A percentile compares a stretch with the other conserved stretches of the same genome.
phyloP scores from a whole-genome alignment of 2,113 vertebrate species.

The Ageneiosus marmoratus region DNA sequence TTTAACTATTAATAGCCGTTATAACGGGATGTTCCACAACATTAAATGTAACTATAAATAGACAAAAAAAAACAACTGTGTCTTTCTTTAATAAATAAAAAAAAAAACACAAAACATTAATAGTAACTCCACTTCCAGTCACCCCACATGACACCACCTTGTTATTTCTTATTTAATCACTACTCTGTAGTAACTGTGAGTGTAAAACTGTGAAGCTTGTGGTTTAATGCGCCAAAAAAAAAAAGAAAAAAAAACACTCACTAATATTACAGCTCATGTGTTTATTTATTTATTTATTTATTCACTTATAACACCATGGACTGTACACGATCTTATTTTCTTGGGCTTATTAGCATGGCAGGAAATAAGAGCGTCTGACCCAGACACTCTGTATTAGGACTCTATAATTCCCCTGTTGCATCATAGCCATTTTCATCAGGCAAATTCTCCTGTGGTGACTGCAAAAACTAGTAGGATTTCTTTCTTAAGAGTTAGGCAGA shows the following conservation, averaged over 20 bases:
- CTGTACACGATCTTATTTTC: background rate
- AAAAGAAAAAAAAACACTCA: too few species aligned
- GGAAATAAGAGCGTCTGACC: conserved; percentile 1
- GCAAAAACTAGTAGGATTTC: background rate
- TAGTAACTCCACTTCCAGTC: too few species aligned
- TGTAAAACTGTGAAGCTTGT: too few species aligned
- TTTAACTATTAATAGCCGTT: background rate
- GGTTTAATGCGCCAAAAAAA: too few species aligned
- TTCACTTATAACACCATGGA: background rate
- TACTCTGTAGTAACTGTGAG: too few species aligned
- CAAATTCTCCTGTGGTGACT: conserved; percentile 11
- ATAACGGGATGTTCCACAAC: background rate
- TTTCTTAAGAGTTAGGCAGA: too few species aligned
- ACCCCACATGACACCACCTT: too few species aligned
- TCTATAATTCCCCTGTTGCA: conserved; percentile 27
- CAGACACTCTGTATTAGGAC: conserved; percentile 8
- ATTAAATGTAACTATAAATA: background rate
- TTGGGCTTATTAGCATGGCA: background rate
- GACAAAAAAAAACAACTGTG: too few species aligned
- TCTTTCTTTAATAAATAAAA: too few species aligned
- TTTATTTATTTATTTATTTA: background rate
- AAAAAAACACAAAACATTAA: too few species aligned
- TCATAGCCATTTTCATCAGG: conserved; percentile 12
- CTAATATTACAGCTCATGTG: too few species aligned
- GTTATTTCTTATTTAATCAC: too few species aligned